Conservation (phyloP, 2,113 vertebrate genomes). For the Illadopsis cleaveri region DNA sequence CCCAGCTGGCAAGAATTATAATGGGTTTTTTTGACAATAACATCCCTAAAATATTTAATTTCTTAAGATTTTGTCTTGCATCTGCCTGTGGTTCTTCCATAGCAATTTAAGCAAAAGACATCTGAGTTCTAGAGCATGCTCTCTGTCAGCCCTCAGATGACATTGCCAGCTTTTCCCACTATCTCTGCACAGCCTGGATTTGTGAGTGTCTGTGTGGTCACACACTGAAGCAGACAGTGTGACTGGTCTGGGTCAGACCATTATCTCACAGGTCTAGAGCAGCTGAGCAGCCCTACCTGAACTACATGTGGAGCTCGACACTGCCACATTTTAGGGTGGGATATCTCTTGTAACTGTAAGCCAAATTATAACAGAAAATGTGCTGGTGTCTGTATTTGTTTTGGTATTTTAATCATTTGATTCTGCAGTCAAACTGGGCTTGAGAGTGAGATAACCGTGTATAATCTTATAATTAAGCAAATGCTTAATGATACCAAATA, state of each 20-base stretch:
- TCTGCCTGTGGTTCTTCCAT: not conserved
- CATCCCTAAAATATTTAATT: not conserved
- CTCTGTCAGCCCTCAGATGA: not conserved
- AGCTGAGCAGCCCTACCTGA: not conserved
- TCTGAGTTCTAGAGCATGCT: not conserved
- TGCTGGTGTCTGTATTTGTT: not conserved
- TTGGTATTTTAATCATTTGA: not conserved
- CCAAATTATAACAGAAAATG: not conserved
- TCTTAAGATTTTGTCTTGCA: not conserved
- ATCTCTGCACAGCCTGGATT: not conserved
- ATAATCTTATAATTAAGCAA: not conserved
- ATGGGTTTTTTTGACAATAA: not conserved
- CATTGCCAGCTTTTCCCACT: not conserved
- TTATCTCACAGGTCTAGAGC: not conserved
- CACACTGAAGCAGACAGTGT: not conserved
- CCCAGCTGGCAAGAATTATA: not conserved
- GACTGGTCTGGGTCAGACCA: not conserved
- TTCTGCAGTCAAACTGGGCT: not conserved
- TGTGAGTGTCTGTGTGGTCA: not conserved
- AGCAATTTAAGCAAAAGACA: not conserved
- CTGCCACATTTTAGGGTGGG: not conserved
- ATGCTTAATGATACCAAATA: not conserved
- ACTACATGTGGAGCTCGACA: not conserved
- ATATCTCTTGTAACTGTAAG: not conserved
- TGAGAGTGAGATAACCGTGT: not conserved